phyloP scores from a whole-genome alignment of 2,113 vertebrate species.

The Spilogale gracilis region DNA sequence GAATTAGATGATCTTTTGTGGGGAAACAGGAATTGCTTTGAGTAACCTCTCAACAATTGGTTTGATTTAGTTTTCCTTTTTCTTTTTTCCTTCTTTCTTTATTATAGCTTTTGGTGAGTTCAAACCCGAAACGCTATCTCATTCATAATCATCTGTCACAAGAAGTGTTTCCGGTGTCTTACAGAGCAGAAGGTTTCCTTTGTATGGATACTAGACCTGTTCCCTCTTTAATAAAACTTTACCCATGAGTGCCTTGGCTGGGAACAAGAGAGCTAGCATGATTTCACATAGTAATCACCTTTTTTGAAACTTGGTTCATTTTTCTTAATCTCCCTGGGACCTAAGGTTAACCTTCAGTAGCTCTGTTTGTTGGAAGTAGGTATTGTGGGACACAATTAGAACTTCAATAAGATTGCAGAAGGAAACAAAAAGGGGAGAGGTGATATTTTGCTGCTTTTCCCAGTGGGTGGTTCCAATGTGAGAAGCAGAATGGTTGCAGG shows the following conservation, averaged over 20 bases:
- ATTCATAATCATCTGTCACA: constrained; percentile 85
- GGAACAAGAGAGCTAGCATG: constrained; percentile 86
- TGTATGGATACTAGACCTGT: constrained; percentile 79
- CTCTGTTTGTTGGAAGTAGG: constrained; percentile 87
- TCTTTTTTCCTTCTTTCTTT: constrained; percentile 76
- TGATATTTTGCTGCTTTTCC: constrained; percentile 81
- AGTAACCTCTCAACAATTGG: constrained; percentile 84
- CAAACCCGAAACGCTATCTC: constrained; percentile 84
- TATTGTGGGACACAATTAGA: constrained; percentile 89
- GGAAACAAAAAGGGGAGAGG: constrained; percentile 89
- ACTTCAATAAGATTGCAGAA: constrained; percentile 88
- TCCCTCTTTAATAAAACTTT: constrained; percentile 88
- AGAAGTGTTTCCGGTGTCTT: constrained; percentile 83
- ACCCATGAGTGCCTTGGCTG: constrained; percentile 85
- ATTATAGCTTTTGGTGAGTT: constrained; percentile 82
- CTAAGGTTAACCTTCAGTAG: constrained; percentile 89
- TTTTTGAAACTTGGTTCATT: constrained; percentile 89
- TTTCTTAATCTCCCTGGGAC: constrained; percentile 91
- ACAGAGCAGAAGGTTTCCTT: constrained; percentile 84
- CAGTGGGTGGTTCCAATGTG: background rate
- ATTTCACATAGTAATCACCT: constrained; percentile 91
- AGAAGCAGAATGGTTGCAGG: background rate
- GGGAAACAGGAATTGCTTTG: constrained; percentile 75
- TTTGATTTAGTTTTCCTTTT: background rate
- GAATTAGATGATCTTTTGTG: constrained; percentile 73